Base-by-base conservation (phyloP, 2,888 invertebrate genomes). In the Cabera pusaria region DNA sequence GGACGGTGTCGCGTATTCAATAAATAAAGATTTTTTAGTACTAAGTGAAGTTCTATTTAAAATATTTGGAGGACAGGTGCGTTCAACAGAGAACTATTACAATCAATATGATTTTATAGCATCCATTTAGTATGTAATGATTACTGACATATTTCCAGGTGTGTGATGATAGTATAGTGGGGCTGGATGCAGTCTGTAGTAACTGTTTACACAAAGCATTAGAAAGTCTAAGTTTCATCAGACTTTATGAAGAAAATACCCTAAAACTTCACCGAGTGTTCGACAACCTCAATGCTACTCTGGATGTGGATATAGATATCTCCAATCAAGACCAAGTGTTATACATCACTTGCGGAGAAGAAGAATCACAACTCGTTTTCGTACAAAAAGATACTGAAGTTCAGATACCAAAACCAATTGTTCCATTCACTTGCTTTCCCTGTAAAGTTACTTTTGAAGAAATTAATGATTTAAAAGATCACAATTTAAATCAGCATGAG, bases 111-210 rank as follows among this genome's bases (percentile, higher is more conserved):
- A n/a, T n/a, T n/a, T n/a, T n/a, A n/a, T n/a, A n/a, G n/a, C n/a
- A n/a, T n/a, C n/a, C n/a, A n/a, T n/a, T n/a, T n/a, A n/a, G n/a
- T n/a, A n/a, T n/a, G n/a, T n/a, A n/a, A n/a, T n/a, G n/a, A n/a
- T n/a, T n/a, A n/a, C 3, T 21, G 11, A 12, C 8, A 3, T 24
- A 12, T 24, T 80, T 78, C n/a, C 67, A 87, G 87, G 46, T 74
- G 12, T 55, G 49, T 18, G 65, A 76, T 44, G 71, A 74, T 38
- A n/a, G n/a, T n/a, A 64, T 84, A 12, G 57, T 71, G 10, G 84
- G 84, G 0, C 50, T 85, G 19, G 78, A 86, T 49, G 78, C 74
- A 17, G 67, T 83, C 1, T 87, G 87, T 41, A 58, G 63, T 10
- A 51, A 64, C 12, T 87, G 87, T 48, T 66, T 70, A 0, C 61